Conservation (phyloP, 2,797 vertebrate species). For the Oreonectes daqikongensis region DNA sequence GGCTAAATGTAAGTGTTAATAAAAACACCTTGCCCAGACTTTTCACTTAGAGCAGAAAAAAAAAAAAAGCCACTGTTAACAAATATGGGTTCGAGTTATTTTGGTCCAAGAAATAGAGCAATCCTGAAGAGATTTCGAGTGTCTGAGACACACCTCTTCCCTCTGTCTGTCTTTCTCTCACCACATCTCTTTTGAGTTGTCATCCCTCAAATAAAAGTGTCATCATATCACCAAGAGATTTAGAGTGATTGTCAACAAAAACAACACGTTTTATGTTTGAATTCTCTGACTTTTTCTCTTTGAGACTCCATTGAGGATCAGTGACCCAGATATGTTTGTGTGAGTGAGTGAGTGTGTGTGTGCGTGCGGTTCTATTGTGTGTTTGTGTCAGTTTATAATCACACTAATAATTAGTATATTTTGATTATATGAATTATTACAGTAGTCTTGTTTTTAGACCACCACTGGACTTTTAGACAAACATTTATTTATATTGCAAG, state of each 20-base stretch:
- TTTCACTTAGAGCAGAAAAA: too few species aligned
- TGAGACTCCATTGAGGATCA: neutral
- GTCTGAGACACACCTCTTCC: neutral
- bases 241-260: slow-evolving; percentile 8
- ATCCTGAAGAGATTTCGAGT: neutral
- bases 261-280: slow-evolving; percentile 2
- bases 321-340: slow-evolving; percentile 4
- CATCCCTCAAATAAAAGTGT: neutral
- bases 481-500: too few species aligned
- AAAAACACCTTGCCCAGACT: too few species aligned
- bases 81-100: neutral
- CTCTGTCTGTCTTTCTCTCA: neutral
- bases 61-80: neutral
- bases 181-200: neutral
- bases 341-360: too few species aligned
- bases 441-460: neutral
- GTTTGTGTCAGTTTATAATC: neutral
- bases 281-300: slow-evolving; percentile 1
- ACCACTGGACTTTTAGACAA: too few species aligned
- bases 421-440: neutral
- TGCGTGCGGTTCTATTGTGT: neutral
- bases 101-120: neutral
- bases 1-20: too few species aligned
- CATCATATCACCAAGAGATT: slow-evolving; percentile 1
- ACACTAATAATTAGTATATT: neutral